Percentiles rank a stretch among this genome's conserved stretches.
Evolutionary conservation across 2,113 vertebrate species (phyloP).

Genomic region (Barbus barbus): DNA sequence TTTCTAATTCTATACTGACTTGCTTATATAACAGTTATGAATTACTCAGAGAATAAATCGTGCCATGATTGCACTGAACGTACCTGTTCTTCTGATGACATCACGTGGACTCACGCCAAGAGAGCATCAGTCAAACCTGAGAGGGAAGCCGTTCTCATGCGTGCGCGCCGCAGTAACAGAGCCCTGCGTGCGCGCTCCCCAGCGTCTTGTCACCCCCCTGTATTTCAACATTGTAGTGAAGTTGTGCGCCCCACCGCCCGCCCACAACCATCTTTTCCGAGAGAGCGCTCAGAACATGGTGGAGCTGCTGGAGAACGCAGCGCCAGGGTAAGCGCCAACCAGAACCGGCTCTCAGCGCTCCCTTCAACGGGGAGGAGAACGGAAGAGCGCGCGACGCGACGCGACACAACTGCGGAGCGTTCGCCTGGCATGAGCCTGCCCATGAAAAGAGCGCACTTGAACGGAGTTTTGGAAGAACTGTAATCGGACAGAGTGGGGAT

Average conservation of each 20-base stretch:
- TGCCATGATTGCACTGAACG: no score
- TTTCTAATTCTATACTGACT: no score
- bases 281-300: constrained; percentile 66
- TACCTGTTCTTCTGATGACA: no score
- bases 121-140: no score
- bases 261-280: constrained; percentile 69
- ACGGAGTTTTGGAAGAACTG: constrained; percentile 54
- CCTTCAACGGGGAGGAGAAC: constrained; percentile 61
- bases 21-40: no score
- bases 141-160: constrained; percentile 9
- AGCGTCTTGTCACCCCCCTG: not conserved
- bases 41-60: no score
- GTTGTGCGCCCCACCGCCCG: constrained; percentile 47
- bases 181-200: constrained; percentile 47
- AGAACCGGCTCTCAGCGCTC: no score
- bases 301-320: constrained; percentile 50
- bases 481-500: constrained; percentile 43
- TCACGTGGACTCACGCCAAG: no score
- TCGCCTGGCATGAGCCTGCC: constrained; percentile 45
- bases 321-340: not conserved
- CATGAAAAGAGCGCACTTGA: constrained; percentile 55
- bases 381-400: constrained; percentile 68
- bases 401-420: constrained; percentile 57
- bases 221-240: constrained; percentile 47
- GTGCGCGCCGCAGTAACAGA: constrained; percentile 44